Base-by-base conservation (phyloP, 2,113 vertebrate genomes). In the Paracanthobrama guichenoti region DNA sequence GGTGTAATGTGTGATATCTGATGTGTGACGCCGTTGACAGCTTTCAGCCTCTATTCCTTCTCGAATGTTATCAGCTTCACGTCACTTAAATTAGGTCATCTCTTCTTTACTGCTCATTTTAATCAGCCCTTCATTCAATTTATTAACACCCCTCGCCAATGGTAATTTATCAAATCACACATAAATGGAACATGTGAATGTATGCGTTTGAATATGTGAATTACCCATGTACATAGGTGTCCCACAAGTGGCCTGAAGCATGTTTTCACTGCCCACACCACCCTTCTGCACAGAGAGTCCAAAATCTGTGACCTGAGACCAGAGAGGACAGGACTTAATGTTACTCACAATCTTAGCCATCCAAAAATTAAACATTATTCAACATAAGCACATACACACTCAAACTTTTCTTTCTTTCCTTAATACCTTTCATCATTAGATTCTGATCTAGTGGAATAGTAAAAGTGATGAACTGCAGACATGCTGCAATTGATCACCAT, bases 191-290 rank as follows among this genome's bases (percentile, higher is more conserved):
- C 74, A 83, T 39, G 62, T 8, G 3, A 57, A 55, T 62, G 44
- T 62, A 48, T 66, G 46, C 18, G 11, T 81, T 86, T 76, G 87
- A 85, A 78, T 74, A 39, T 48, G 57, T 83, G 57, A 87, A 92
- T 87, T 92, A 96, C 95, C 96, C 95, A 95, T 96, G 83, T 96
- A 96, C 79, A 92, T 93, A 24, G 96, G 94, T 3, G 96, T 97
- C 76, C 96, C 96, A 87, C 95, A 97, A 9, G 94, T 92, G 44
- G 94, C 89, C 88, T 93, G 95, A 87, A 96, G 88, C 91, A 95
- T 95, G 89, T 91, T 94, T 78, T 94, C 94, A 87, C 93, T 94
- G 78, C 96, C 92, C 35, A 94, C 92, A 42, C 96, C 94, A 1
- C 91, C 90, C 78, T 93, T 96, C 91, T 94, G 94, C 72, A 95